Evolutionary conservation across 2,113 vertebrate species (phyloP).

Genomic region (Albula glossodonta): DNA sequence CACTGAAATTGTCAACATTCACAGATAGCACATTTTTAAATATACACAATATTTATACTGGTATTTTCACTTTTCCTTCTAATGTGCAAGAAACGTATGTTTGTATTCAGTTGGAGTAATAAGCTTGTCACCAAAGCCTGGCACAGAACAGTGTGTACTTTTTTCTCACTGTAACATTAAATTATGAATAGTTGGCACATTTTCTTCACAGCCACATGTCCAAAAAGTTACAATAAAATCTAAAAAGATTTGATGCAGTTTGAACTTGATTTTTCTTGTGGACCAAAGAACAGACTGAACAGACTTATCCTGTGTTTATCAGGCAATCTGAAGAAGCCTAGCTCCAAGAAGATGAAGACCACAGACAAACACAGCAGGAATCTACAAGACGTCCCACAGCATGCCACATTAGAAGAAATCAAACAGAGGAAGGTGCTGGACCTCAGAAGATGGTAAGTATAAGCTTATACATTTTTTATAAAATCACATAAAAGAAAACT

Average conservation of each 20-base stretch:
- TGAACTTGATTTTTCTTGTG: neutral
- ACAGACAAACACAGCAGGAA: slow-evolving; percentile 81
- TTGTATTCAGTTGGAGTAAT: no score
- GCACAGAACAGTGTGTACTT: neutral
- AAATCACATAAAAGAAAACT: neutral
- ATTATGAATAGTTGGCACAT: neutral
- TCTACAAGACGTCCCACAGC: slow-evolving; percentile 75
- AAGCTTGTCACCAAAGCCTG: no score
- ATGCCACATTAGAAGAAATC: slow-evolving; percentile 83
- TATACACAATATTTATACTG: no score
- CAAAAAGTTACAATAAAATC: neutral
- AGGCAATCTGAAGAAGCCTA: slow-evolving; percentile 87
- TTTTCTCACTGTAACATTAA: neutral
- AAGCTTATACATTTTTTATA: neutral
- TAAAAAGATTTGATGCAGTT: neutral
- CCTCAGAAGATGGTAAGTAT: slow-evolving; percentile 87
- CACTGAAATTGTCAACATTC: no score
- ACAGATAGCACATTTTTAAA: no score
- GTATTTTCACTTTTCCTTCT: no score
- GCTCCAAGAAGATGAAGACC: slow-evolving; percentile 83
- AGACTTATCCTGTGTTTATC: slow-evolving; percentile 39
- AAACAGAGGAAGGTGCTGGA: slow-evolving; percentile 95
- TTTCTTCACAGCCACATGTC: neutral
- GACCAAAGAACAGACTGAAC: neutral
- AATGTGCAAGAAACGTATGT: no score